Evolutionary conservation across 2,888 invertebrate genomes (phyloP).

Genomic region (Meloe dianella): DNA sequence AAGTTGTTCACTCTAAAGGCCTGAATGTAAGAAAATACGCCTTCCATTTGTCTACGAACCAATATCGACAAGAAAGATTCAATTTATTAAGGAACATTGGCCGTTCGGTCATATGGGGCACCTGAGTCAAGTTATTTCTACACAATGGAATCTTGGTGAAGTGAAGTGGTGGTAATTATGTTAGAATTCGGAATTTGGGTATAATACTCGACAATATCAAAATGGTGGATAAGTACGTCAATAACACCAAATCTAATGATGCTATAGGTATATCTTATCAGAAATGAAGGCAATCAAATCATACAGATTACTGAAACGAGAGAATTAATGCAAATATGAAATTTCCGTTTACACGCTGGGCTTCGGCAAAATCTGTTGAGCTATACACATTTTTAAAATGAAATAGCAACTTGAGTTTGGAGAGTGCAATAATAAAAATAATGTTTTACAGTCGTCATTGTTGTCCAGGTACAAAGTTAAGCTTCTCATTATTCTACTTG

Average conservation of each 20-base stretch:
- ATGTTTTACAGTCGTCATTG: background rate
- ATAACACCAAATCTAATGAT: background rate
- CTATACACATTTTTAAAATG: too few relatives aligned
- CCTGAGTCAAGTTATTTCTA: constrained; percentile 39
- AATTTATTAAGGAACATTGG: constrained; percentile 42
- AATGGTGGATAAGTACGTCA: background rate
- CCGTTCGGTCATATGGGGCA: constrained; percentile 40
- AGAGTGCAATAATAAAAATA: background rate
- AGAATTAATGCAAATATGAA: background rate
- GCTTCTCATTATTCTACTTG: background rate
- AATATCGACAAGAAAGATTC: constrained; percentile 38
- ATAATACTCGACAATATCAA: background rate
- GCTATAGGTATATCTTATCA: background rate
- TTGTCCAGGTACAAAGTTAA: background rate
- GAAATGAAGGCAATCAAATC: background rate
- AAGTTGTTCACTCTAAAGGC: background rate
- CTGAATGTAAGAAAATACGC: constrained; percentile 45
- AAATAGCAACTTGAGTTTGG: too few relatives aligned
- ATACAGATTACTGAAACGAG: background rate
- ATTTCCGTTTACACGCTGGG: too few relatives aligned
- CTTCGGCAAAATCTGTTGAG: too few relatives aligned
- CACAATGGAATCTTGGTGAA: background rate
- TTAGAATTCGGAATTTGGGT: background rate
- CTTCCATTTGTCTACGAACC: constrained; percentile 26
- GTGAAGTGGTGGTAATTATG: background rate